A percentile compares a stretch with the other conserved stretches of the same genome.
phyloP scores from a whole-genome alignment of 2,888 invertebrate genomes.

The Cremastobaeus sp. region DNA sequence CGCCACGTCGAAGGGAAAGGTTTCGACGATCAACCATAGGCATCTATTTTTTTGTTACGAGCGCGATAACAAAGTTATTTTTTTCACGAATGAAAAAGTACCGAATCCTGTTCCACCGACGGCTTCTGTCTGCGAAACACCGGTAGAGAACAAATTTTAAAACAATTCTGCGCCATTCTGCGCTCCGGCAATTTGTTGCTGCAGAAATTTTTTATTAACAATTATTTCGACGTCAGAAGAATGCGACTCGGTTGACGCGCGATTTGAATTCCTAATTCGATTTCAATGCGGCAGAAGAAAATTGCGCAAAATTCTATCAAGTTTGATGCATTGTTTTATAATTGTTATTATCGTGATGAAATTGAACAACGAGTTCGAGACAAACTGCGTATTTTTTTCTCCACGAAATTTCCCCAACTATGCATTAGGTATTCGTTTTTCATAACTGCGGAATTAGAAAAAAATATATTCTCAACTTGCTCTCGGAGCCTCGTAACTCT shows the following conservation, averaged over 20 bases:
- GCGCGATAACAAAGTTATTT: conserved; percentile 55
- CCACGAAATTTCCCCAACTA: conserved; percentile 21
- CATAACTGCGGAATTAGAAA: conserved; percentile 42
- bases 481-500: too few species aligned
- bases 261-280: conserved; percentile 46
- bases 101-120: conserved; percentile 38
- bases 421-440: too few species aligned
- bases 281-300: conserved; percentile 20
- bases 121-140: conserved; percentile 42
- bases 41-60: conserved; percentile 37
- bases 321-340: conserved; percentile 46
- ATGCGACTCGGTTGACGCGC: conserved; percentile 26
- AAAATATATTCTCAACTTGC: too few species aligned
- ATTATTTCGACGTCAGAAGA: conserved; percentile 24
- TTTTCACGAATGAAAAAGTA: conserved; percentile 54
- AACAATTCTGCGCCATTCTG: conserved; percentile 22
- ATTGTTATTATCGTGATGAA: conserved; percentile 48
- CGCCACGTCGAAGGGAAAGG: conserved; percentile 60
- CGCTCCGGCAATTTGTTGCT: conserved; percentile 25
- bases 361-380: conserved; percentile 25
- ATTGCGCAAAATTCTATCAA: conserved; percentile 35
- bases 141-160: conserved; percentile 43
- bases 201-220: conserved; percentile 32
- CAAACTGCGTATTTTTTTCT: conserved; percentile 20
- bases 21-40: conserved; percentile 44